phyloP scores from a whole-genome alignment of 2,888 invertebrate species.

The Thecocarcelia acutangulata region DNA sequence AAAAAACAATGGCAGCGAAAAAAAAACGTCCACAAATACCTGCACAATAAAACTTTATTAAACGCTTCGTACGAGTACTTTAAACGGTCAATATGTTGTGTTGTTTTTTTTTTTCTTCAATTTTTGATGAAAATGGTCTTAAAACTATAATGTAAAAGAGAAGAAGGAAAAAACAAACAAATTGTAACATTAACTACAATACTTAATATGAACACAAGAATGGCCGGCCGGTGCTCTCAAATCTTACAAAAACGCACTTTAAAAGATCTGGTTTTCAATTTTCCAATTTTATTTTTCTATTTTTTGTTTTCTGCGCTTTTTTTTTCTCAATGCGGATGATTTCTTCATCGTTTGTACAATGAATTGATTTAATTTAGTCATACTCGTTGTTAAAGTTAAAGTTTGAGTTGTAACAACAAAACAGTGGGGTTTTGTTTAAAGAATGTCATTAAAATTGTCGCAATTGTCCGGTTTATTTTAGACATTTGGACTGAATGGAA shows the following conservation, averaged over 20 bases:
- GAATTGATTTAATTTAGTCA: slow-evolving; percentile 51
- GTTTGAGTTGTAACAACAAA: slow-evolving; percentile 19
- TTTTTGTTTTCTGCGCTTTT: background rate
- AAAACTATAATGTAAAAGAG: slow-evolving; percentile 26
- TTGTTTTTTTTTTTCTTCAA: background rate
- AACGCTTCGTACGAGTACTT: slow-evolving; percentile 54
- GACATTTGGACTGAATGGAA: slow-evolving; percentile 36
- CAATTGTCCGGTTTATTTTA: slow-evolving; percentile 39
- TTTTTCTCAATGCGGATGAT: slow-evolving; percentile 65
- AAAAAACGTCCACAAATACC: slow-evolving; percentile 4
- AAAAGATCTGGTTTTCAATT: slow-evolving; percentile 65
- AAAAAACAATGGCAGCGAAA: slow-evolving; percentile 18
- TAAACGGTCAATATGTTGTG: slow-evolving; percentile 49
- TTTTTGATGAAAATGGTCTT: slow-evolving; percentile 43
- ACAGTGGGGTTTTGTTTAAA: slow-evolving; percentile 47
- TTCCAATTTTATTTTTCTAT: slow-evolving; percentile 24
- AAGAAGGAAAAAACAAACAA: slow-evolving; percentile 5
- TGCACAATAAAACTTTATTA: slow-evolving; percentile 25
- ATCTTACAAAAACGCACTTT: slow-evolving; percentile 46
- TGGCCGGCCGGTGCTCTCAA: slow-evolving; percentile 43
- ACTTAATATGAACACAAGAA: slow-evolving; percentile 47
- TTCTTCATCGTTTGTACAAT: slow-evolving; percentile 62
- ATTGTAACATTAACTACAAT: slow-evolving; percentile 52
- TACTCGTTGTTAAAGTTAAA: slow-evolving; percentile 17
- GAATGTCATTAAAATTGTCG: slow-evolving; percentile 51